Base-by-base conservation (phyloP, 1,140 invertebrate genomes). In the Sipha flava region DNA sequence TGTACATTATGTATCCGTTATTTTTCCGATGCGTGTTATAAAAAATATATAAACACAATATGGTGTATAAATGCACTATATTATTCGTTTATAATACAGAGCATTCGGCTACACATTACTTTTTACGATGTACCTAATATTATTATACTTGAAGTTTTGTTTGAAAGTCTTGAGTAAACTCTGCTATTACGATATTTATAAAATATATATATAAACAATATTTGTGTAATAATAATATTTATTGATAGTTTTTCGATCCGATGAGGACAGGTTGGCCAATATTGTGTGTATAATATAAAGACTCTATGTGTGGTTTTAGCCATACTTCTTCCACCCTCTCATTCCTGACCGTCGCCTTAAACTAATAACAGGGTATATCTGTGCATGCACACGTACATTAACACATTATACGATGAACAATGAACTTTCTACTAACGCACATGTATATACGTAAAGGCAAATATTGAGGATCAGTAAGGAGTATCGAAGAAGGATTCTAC, bases 321-420 rank as follows among this genome's bases (percentile, higher is more conserved):
- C n/a, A 10, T 31, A 64, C 16, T 64, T 37, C n/a, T n/a, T n/a
- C n/a, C n/a, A n/a, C n/a, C n/a, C n/a, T n/a, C n/a, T n/a, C n/a
- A n/a, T n/a, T n/a, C n/a, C n/a, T n/a, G n/a, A n/a, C 59, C 59
- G 10, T n/a, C n/a, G 34, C 14, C 62, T 66, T 66, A 43, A 66
- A 70, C 40, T 47, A 70, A 70, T 70, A 70, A 29, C 66, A 26
- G 66, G 66, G 66, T 43, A 43, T 70, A 45, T 70, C 14, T 47
- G 40, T 70, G 14, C 43, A 31, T 6, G n/a, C 34, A 40, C 40
- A 45, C 18, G 47, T 31, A 66, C 34, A 70, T 70, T 47, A 70
- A 70, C 16, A 70, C 40, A 29, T 45, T 29, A 70, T 14, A 70
- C 66, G n/a, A 23, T 70, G 23, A 70, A 70, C 66, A 70, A 47